These are phyloP conservation scores for Condylura cristata DNA, from an alignment of 2,113 vertebrate genomes.

Conservation along the genomic window DNA sequence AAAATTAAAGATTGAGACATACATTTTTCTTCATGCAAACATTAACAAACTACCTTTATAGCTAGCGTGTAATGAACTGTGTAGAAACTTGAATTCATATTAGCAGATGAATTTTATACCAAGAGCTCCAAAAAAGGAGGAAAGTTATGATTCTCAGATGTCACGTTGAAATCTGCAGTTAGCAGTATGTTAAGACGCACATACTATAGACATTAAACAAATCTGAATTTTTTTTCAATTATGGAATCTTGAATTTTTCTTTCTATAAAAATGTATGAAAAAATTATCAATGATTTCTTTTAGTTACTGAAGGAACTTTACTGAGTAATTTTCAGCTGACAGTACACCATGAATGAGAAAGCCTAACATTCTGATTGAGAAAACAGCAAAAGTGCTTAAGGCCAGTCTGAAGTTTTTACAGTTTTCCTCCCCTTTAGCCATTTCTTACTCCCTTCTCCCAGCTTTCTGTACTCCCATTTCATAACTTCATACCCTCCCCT, in stretches of 20 bases:
- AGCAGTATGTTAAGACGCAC: constrained; percentile 44
- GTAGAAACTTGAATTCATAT: constrained; percentile 73
- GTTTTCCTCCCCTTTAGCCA: neutral
- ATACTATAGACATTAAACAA: constrained; percentile 55
- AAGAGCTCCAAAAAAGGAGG: constrained; percentile 82
- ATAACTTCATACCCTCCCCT: neutral
- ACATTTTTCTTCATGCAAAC: constrained; percentile 81
- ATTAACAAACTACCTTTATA: constrained; percentile 50
- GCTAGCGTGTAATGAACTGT: constrained; percentile 58
- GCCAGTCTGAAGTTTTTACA: neutral
- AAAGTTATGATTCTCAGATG: constrained; percentile 67
- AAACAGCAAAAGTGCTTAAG: constrained; percentile 48
- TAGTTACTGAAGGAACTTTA: constrained; percentile 39
- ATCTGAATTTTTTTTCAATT: constrained; percentile 18
- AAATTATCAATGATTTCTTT: constrained; percentile 70
- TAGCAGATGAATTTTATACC: constrained; percentile 63
- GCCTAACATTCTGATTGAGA: constrained; percentile 18
- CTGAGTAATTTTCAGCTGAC: constrained; percentile 39
- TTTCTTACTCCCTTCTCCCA: neutral
- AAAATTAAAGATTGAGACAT: constrained; percentile 75
- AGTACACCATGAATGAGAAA: constrained; percentile 21
- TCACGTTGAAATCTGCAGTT: constrained; percentile 61
- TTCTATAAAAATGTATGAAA: constrained; percentile 76
- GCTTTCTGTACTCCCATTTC: neutral
- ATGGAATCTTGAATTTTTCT: constrained; percentile 55